Conservation (phyloP, 1,140 invertebrate genomes). For the Bilobella aurantiaca region DNA sequence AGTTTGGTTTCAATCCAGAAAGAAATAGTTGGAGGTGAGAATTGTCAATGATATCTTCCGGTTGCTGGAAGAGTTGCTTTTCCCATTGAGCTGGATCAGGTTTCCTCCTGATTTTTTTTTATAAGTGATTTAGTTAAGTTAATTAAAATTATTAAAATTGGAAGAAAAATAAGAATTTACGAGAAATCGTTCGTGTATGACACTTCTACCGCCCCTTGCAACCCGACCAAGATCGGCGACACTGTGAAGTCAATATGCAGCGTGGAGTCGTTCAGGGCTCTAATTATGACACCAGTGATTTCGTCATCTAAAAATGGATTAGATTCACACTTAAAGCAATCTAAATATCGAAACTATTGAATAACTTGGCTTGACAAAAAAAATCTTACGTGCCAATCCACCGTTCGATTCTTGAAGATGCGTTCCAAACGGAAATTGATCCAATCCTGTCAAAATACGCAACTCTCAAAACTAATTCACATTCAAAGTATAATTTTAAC, state of each 20-base stretch:
- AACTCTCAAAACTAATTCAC: neutral
- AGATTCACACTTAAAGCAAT: neutral
- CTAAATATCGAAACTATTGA: too few relatives aligned
- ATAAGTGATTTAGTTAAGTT: too few relatives aligned
- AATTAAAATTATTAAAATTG: too few relatives aligned
- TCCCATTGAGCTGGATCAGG: neutral
- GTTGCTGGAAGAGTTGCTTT: slow-evolving; percentile 59
- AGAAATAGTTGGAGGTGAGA: slow-evolving; percentile 72
- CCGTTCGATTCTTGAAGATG: neutral
- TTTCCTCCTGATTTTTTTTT: neutral
- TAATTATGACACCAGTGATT: slow-evolving; percentile 34
- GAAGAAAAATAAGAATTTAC: slow-evolving; percentile 46
- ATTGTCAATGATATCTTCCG: slow-evolving; percentile 67
- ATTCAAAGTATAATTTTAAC: neutral
- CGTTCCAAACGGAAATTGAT: slow-evolving; percentile 13
- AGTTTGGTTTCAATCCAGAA: slow-evolving; percentile 60
- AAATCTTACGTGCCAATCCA: neutral
- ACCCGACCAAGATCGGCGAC: slow-evolving; percentile 65
- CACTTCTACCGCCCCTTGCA: slow-evolving; percentile 70
- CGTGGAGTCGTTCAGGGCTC: slow-evolving; percentile 60
- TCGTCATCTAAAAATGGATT: slow-evolving; percentile 16
- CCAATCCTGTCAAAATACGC: neutral
- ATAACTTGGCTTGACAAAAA: neutral
- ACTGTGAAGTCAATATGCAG: slow-evolving; percentile 70
- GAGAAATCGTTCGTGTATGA: slow-evolving; percentile 61